Percentiles rank a stretch among this genome's conserved stretches.
phyloP scores from a whole-genome alignment of 1,140 invertebrate species.

The Rhopalosiphum maidis region DNA sequence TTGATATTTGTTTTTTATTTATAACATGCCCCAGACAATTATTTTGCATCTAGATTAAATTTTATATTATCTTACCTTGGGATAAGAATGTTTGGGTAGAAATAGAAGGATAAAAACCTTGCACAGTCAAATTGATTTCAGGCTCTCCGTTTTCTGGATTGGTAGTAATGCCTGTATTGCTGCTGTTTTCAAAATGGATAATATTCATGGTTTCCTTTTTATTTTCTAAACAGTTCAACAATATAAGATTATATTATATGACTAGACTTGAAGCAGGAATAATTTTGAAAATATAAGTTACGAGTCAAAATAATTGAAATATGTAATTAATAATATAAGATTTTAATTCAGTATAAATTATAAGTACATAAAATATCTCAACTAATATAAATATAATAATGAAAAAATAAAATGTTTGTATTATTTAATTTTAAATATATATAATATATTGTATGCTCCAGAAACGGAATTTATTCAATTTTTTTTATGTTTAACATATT shows the following conservation, averaged over 20 bases:
- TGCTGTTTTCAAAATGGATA: conserved; percentile 54
- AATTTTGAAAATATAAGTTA: not conserved
- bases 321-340: not conserved
- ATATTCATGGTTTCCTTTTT: conserved; percentile 55
- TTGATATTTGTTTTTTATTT: too few relatives aligned
- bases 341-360: too few relatives aligned
- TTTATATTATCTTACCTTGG: conserved; percentile 29
- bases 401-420: too few relatives aligned
- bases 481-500: too few relatives aligned
- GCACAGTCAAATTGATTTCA: conserved; percentile 53
- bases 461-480: too few relatives aligned
- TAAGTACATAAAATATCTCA: too few relatives aligned
- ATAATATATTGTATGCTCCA: too few relatives aligned
- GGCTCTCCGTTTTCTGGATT: conserved; percentile 54
- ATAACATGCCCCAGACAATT: too few relatives aligned
- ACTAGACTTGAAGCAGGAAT: not conserved
- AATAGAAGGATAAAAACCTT: conserved; percentile 50
- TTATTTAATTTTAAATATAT: too few relatives aligned
- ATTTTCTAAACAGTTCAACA: conserved; percentile 10
- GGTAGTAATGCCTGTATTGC: conserved; percentile 29
- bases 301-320: not conserved
- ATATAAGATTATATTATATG: not conserved
- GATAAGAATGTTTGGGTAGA: conserved; percentile 47
- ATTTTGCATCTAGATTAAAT: too few relatives aligned
- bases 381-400: too few relatives aligned